Base-by-base conservation (phyloP, 2,797 vertebrate genomes). In the Sebastes nivosus region DNA sequence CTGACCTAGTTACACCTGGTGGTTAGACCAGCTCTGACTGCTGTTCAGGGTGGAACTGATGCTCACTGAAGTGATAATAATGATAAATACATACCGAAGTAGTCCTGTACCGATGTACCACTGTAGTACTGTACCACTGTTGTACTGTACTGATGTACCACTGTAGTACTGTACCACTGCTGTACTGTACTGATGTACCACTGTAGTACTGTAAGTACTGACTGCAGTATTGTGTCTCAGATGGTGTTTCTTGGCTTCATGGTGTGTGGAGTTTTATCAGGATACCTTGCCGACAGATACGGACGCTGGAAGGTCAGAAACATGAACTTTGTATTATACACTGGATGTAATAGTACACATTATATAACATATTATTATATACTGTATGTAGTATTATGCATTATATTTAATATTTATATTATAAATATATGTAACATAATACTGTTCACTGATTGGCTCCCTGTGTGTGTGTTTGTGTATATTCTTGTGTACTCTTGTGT, bases 191-290 rank as follows among this genome's bases (percentile, higher is more conserved):
- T 2, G 24, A 24, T 22, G 52, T 54, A 22, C 8, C 9, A 54
- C 52, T 6, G 11, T 24, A 24, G n/a, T 57, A 57, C 22, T 57
- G 54, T 57, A 50, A 58, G 55, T 25, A 27, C 18, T 59, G 8
- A 38, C 34, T 58, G 50, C 6, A 36, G 24, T 34, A 11, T 72
- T 32, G 20, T 18, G 32, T 76, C 71, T 25, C 87, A 99, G 98
- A 98, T 99, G 97, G 98, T 99, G 92, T 99, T 99, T 87, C 94
- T 98, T 18, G 98, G 98, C 69, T 99, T 97, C 92, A 99, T 99
- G 98, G 12, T 97, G 0, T 97, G 96, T 90, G 98, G 98, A 18
- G 92, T 96, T 11, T 63, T 96, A 14, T 93, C 96, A 0, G 98
- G 98, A 66, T 95, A 97, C 72, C 25, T 98, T 8, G 97, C 98